Base-by-base conservation (phyloP, 2,888 invertebrate species). In the Sturmia bella region DNA sequence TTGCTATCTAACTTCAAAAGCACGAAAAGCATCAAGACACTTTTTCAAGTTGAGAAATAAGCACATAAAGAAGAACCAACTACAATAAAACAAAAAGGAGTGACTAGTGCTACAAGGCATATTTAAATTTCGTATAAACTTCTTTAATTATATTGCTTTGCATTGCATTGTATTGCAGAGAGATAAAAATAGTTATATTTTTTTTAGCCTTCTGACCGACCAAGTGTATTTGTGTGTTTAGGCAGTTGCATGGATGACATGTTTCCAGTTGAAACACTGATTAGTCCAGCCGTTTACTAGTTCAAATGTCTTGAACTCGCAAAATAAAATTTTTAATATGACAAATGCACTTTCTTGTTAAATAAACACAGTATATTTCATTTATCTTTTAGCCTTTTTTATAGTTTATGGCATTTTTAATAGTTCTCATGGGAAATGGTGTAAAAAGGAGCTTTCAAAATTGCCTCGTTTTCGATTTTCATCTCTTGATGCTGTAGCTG, bases 1-100 rank as follows among this genome's bases (percentile, higher is more conserved):
- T 82, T 82, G 82, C 78, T 66, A 78, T 54, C 69, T 70, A 64
- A 70, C 69, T 74, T 74, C 56, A 64, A 69, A 69, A 68, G 68
- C 63, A 69, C 56, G 63, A 63, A 74, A 57, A 70, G 50, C 63
- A 48, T 50, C 41, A 74, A 80, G 48, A 76, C 48, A 52, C 32
- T 32, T 68, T 68, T 13, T n/a, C 37, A 17, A 61, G 56, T 59
- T 21, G 37, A 61, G 21, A 69, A 41, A 19, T 45, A 32, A 50
- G 43, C 32, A 27, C 17, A 50, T 13, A 61, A 52, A 63, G 13
- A 45, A 48, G 24, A 37, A 48, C 19, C 17, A 37, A 48, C 19
- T n/a, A 27, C n/a, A 52, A 63, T 43, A 73, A 50, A 59, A 78
- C 69, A 50, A 39, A 12, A 57, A 70, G 73, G 66, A 82, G 78